Base-by-base conservation (phyloP, 2,113 vertebrate species). In the Tupaia chinensis region DNA sequence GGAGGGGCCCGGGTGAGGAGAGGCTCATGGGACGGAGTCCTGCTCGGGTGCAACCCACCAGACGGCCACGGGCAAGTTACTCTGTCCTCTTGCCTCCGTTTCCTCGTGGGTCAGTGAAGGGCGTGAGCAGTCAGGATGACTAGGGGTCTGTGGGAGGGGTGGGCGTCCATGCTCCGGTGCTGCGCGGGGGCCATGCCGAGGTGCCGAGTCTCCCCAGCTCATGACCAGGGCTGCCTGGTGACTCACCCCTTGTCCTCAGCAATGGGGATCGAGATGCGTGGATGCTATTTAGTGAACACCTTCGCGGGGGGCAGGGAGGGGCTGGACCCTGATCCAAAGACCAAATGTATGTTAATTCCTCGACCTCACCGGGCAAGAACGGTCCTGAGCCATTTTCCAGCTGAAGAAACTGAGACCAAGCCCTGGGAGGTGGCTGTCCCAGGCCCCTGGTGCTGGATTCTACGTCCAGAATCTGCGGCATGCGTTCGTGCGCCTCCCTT, bases 291-390 rank as follows among this genome's bases (percentile, higher is more conserved):
- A 3, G 65, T 23, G 63, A 25, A 15, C 34, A 13, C 80, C 27
- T 32, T 15, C 78, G 32, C 32, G 32, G 32, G 32, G 32, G 32
- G 32, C 32, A 32, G 32, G 32, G 32, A 32, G 1, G 32, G 7
- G 17, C 58, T 6, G 1, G 29, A 65, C 8, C 76, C 76, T 16
- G 58, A 16, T 7, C 20, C 29, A 9, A 34, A 53, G 23, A 9
- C 60, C 53, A 7, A 3, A 1, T 0, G 0, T 29, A 6, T 19
- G 60, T 44, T 17, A 25, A 8, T 20, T 3, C 69, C 66, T 0
- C 0, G 8, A 56, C 11, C 5, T 7, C 60, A 20, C 1, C 20
- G 23, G 19, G n/a, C 4, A 4, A n/a, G 29, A 19, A 3, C 0
- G 5, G 25, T 0, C 5, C 2, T 3, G n/a, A 81, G 20, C 53